These are phyloP conservation scores for Sialia sialis DNA, from an alignment of 2,113 vertebrate genomes.

Conservation along the genomic window DNA sequence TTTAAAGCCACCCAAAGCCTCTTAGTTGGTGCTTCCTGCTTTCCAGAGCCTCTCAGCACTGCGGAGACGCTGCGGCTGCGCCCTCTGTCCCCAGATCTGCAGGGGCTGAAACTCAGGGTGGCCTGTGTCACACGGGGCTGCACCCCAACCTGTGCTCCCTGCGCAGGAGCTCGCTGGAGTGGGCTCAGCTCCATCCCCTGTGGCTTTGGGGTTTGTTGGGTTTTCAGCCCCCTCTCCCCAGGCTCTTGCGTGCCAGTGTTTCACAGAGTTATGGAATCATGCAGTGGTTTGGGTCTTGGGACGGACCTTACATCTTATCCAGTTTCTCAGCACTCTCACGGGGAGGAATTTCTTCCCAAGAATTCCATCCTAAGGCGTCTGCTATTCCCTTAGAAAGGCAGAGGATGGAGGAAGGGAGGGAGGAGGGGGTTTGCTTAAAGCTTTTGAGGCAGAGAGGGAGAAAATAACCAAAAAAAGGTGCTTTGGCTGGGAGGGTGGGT, in stretches of 20 bases:
- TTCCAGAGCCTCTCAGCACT: neutral
- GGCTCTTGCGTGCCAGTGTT: neutral
- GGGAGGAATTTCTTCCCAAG: neutral
- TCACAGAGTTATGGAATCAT: rapidly evolving
- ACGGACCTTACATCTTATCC: neutral
- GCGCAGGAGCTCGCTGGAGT: neutral
- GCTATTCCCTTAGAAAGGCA: neutral
- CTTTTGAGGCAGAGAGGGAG: neutral
- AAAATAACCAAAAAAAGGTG: neutral
- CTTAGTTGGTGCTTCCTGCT: neutral
- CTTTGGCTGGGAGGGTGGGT: neutral
- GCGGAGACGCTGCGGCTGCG: neutral
- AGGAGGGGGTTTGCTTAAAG: neutral
- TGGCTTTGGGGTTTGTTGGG: neutral
- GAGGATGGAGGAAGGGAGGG: neutral
- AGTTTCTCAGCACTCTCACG: neutral
- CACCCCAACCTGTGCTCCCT: neutral
- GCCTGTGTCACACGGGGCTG: neutral
- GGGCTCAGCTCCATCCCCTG: neutral
- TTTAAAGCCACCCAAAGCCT: neutral
- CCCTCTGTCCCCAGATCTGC: neutral
- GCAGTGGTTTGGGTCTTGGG: neutral
- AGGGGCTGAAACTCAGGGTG: neutral
- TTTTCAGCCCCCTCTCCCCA: neutral
- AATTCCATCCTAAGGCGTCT: neutral